Conservation (phyloP, 2,888 invertebrate species). For the Sisyra nigra region DNA sequence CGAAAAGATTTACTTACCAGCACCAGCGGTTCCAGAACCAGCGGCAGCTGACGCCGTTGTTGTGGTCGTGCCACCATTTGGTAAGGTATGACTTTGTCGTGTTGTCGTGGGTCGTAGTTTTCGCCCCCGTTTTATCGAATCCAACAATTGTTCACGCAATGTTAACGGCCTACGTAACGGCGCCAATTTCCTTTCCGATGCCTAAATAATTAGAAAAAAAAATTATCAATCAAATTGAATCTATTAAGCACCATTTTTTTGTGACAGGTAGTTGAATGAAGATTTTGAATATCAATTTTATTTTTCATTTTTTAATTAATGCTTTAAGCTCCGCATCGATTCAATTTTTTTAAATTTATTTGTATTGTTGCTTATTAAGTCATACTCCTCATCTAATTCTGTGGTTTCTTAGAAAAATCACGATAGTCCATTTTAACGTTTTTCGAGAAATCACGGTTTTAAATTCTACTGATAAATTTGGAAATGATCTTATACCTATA, state of each 20-base stretch:
- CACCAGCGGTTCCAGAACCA: neutral
- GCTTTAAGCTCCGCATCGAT: too few relatives aligned
- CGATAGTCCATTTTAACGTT: too few relatives aligned
- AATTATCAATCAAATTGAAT: neutral
- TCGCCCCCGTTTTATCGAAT: conserved; percentile 66
- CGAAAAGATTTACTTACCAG: neutral
- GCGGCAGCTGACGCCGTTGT: neutral
- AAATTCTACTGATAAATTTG: too few relatives aligned
- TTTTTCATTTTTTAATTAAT: too few relatives aligned
- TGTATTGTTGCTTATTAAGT: too few relatives aligned
- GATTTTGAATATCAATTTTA: too few relatives aligned
- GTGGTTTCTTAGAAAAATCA: too few relatives aligned
- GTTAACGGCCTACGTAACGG: conserved; percentile 57
- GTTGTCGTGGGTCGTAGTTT: conserved; percentile 42
- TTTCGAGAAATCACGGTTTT: too few relatives aligned
- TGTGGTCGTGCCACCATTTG: conserved; percentile 18
- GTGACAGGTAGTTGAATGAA: too few relatives aligned
- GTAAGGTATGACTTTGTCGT: conserved; percentile 19
- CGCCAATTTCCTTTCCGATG: conserved; percentile 67
- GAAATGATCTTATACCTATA: too few relatives aligned
- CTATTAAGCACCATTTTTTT: neutral
- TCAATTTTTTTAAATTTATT: too few relatives aligned
- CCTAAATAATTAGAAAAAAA: conserved; percentile 31
- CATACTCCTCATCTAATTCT: too few relatives aligned
- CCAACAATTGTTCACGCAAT: conserved; percentile 70